A percentile compares a stretch with the other conserved stretches of the same genome.
These are phyloP conservation scores for Troides helena DNA, from an alignment of 2,888 invertebrate genomes.

Conservation along the genomic window DNA sequence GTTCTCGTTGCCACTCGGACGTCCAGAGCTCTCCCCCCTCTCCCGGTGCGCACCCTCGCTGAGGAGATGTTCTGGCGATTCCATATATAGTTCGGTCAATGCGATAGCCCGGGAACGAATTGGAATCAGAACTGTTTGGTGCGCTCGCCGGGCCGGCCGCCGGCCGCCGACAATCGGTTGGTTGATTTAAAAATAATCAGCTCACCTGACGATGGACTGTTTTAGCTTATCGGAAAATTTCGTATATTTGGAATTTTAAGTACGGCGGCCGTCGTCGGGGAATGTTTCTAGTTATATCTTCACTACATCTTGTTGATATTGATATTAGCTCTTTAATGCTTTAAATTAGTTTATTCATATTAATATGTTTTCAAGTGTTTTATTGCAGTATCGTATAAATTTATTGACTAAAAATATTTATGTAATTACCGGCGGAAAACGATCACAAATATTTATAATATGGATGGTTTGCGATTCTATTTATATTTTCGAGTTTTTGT, in stretches of 20 bases:
- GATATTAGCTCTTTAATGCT: too few species aligned
- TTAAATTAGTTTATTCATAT: too few species aligned
- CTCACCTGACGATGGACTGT: conserved; percentile 47
- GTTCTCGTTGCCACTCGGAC: conserved; percentile 51
- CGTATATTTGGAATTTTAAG: conserved; percentile 19
- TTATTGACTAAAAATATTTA: too few species aligned
- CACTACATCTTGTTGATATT: too few species aligned
- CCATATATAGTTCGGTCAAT: conserved; percentile 77
- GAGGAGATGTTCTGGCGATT: conserved; percentile 50
- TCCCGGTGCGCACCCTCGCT: conserved; percentile 39
- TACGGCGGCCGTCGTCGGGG: too few species aligned
- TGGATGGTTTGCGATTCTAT: too few species aligned
- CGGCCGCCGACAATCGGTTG: conserved; percentile 45
- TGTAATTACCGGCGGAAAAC: too few species aligned
- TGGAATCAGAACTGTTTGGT: conserved; percentile 59
- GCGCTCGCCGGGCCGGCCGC: conserved; percentile 53
- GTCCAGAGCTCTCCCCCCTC: conserved; percentile 54
- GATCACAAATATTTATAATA: too few species aligned
- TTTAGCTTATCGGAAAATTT: conserved; percentile 22
- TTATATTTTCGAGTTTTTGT: too few species aligned
- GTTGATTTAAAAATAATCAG: conserved; percentile 63
- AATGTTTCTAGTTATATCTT: too few species aligned
- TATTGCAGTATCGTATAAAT: too few species aligned
- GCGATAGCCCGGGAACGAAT: conserved; percentile 52
- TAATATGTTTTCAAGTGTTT: too few species aligned